These are phyloP conservation scores for Phrynocephalus vlangalii DNA, from an alignment of 2,797 vertebrate genomes.

Conservation along the genomic window DNA sequence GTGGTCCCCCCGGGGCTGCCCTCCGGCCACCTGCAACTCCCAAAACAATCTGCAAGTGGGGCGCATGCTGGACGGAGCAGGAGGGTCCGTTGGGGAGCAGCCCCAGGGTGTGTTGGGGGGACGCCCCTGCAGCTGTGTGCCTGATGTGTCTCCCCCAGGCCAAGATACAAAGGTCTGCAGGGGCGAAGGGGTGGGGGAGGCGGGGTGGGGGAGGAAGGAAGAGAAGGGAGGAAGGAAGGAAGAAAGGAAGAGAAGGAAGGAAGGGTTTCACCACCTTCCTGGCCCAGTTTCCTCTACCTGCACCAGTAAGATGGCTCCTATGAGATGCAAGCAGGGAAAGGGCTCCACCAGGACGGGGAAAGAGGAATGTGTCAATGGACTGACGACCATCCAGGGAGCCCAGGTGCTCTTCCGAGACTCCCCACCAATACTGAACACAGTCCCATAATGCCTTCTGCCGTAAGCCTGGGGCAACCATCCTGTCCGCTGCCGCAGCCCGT, in stretches of 20 bases:
- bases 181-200: background rate
- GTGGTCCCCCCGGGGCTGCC: too few species aligned
- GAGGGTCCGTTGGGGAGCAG: background rate
- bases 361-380: background rate
- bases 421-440: constrained; percentile 54
- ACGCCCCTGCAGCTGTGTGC: background rate
- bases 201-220: background rate
- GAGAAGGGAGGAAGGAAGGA: too few species aligned
- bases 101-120: background rate
- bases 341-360: background rate
- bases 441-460: background rate
- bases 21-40: too few species aligned
- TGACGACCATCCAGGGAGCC: constrained; percentile 24
- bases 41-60: background rate
- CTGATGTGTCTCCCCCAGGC: too few species aligned
- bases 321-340: background rate
- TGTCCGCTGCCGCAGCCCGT: background rate
- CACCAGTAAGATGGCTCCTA: background rate
- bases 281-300: background rate
- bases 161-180: too few species aligned
- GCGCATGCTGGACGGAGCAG: background rate
- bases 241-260: background rate
- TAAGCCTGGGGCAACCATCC: constrained; percentile 9
- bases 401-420: background rate
- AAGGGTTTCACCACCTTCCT: background rate